These are phyloP conservation scores for Crotalus tigris DNA, from an alignment of 2,113 vertebrate species.

Conservation along the genomic window DNA sequence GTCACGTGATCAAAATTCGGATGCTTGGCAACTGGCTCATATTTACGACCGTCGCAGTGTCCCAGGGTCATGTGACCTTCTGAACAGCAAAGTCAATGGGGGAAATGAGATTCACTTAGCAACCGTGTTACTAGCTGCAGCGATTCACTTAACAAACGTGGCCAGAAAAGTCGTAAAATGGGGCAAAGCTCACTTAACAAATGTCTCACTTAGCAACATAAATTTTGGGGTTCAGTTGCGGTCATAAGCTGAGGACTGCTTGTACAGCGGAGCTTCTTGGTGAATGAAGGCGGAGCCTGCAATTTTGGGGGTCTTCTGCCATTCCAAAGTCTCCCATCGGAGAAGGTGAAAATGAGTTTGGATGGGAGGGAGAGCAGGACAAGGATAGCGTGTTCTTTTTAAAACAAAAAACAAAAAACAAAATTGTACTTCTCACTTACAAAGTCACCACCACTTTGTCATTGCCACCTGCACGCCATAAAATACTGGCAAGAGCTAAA, in stretches of 20 bases:
- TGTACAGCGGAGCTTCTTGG: not conserved
- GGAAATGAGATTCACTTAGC: not conserved
- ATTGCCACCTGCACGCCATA: conserved; percentile 85
- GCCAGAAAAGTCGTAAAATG: not conserved
- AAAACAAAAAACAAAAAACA: not conserved
- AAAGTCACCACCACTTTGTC: conserved; percentile 78
- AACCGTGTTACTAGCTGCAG: no score
- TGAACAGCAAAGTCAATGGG: not conserved
- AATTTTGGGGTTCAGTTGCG: no score
- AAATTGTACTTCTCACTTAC: conserved; percentile 68
- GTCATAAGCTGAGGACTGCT: not conserved
- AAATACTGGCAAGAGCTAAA: conserved; percentile 77
- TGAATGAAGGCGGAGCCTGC: not conserved
- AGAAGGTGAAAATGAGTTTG: not conserved
- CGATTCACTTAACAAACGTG: no score
- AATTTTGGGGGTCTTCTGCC: not conserved
- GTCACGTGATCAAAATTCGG: no score
- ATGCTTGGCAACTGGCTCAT: no score
- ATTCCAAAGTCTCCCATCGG: not conserved
- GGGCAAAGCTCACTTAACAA: not conserved
- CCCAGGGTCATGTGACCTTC: not conserved
- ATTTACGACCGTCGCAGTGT: fast-evolving
- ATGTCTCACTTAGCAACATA: not conserved
- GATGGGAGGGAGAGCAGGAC: not conserved
- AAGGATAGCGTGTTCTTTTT: not conserved